Base-by-base conservation (phyloP, 2,113 vertebrate genomes). In the Carollia perspicillata region DNA sequence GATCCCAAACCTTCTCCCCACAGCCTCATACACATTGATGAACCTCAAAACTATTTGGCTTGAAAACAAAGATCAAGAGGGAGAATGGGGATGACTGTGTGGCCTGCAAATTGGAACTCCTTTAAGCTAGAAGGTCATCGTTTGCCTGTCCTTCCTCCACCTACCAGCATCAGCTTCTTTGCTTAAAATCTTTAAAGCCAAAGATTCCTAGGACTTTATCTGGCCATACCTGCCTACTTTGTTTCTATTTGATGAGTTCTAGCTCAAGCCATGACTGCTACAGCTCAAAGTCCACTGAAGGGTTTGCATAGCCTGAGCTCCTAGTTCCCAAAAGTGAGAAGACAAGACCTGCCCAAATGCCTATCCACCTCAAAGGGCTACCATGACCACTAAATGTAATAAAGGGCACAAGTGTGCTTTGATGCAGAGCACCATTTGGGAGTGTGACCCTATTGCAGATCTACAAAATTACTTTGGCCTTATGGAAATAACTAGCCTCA, bases 351-450 rank as follows among this genome's bases (percentile, higher is more conserved):
- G 30, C 35, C 33, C 69, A 28, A 26, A 23, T 3, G 33, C 66
- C 55, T 18, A 4, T 6, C 28, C 14, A 6, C 14, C 4, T 51
- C 68, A 18, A 51, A 35, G 11, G 23, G 28, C 60, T 42, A 17
- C 35, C 0, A 0, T 0, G 3, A 28, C 18, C 84, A 10, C 11
- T n/a, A 22, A 33, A 6, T 23, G 40, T 33, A 66, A 44, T 2
- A 6, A 2, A 0, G 47, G n/a, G 30, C 20, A 26, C 0, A 4
- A 26, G 51, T 18, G 0, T 20, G 17, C 60, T 78, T 60, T 40
- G 42, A 49, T 47, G 14, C 51, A 63, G 51, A 72, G 75, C 84
- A 53, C 22, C 1, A 0, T 16, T 40, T 3, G 9, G 8, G 1
- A 51, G 16, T 10, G 26, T 20, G 20, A 22, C n/a, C 35, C 44